These are phyloP conservation scores for Polymixis flavicincta DNA, from an alignment of 2,888 invertebrate genomes.

Conservation along the genomic window DNA sequence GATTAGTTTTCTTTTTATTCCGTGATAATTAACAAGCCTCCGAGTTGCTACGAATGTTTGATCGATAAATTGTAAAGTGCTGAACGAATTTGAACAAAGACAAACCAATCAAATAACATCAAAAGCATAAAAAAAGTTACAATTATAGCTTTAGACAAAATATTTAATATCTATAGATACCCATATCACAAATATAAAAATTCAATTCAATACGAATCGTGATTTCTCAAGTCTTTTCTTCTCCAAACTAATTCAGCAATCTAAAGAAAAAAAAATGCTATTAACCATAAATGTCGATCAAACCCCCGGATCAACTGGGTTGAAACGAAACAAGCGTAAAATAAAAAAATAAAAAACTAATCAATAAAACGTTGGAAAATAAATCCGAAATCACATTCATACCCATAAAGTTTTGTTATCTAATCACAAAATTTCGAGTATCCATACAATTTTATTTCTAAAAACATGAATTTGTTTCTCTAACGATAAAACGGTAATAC, in stretches of 20 bases:
- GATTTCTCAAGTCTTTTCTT: conserved; percentile 66
- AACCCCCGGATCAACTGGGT: conserved; percentile 63
- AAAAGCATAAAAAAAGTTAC: conserved; percentile 53
- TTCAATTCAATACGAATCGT: conserved; percentile 61
- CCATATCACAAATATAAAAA: conserved; percentile 65
- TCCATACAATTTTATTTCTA: conserved; percentile 85
- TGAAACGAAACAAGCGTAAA: conserved; percentile 56
- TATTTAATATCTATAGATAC: conserved; percentile 56
- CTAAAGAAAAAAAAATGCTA: conserved; percentile 41
- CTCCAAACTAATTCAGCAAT: conserved; percentile 61
- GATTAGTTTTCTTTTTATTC: conserved; percentile 59
- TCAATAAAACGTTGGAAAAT: conserved; percentile 64
- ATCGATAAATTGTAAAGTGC: conserved; percentile 57
- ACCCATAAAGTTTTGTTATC: conserved; percentile 82
- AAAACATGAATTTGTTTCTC: conserved; percentile 85
- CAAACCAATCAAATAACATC: conserved; percentile 40
- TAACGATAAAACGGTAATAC: conserved; percentile 86
- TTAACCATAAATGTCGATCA: conserved; percentile 65
- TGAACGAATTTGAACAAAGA: conserved; percentile 60
- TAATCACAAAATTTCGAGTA: conserved; percentile 87
- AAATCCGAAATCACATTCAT: conserved; percentile 81
- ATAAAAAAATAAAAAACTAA: conserved; percentile 68
- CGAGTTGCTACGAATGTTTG: conserved; percentile 67
- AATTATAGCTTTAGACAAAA: conserved; percentile 51
- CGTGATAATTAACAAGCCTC: conserved; percentile 30